These are phyloP conservation scores for Pogonocichla stellata DNA, from an alignment of 2,113 vertebrate genomes.

Conservation along the genomic window DNA sequence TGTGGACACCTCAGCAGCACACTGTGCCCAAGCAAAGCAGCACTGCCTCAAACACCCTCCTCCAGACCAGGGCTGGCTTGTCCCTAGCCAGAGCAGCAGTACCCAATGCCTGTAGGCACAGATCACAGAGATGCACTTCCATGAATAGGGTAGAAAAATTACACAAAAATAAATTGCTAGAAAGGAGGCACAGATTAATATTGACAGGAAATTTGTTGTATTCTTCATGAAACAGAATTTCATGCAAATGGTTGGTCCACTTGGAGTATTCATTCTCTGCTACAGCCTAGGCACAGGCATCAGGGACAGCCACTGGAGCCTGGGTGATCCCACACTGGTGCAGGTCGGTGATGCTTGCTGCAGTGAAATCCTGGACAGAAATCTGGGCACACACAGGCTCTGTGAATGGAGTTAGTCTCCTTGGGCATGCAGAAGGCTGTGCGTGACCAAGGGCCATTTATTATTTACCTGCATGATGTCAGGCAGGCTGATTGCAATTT, in stretches of 20 bases:
- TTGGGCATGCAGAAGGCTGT: accelerated
- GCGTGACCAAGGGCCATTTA: not conserved
- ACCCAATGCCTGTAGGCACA: not conserved
- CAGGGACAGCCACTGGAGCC: accelerated
- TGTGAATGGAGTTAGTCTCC: not conserved
- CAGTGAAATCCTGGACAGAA: not conserved
- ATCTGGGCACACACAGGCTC: not conserved
- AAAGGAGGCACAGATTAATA: not conserved
- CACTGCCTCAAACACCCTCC: not conserved
- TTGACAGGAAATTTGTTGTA: not conserved
- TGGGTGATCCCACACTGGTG: not conserved
- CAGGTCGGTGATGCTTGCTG: not conserved
- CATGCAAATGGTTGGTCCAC: not conserved
- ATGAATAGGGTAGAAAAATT: not conserved
- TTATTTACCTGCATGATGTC: not conserved
- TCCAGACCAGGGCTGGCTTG: not conserved
- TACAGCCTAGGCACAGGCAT: not conserved
- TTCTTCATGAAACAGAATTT: not conserved
- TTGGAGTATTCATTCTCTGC: not conserved
- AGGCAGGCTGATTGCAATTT: not conserved
- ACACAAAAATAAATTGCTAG: not conserved
- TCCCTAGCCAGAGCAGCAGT: not conserved
- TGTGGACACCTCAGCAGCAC: not conserved
- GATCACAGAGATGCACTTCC: not conserved
- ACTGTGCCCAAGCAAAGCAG: not conserved